Conservation (phyloP, 92 coral and sea anemone genomes). For the Paramuricea clavata region DNA sequence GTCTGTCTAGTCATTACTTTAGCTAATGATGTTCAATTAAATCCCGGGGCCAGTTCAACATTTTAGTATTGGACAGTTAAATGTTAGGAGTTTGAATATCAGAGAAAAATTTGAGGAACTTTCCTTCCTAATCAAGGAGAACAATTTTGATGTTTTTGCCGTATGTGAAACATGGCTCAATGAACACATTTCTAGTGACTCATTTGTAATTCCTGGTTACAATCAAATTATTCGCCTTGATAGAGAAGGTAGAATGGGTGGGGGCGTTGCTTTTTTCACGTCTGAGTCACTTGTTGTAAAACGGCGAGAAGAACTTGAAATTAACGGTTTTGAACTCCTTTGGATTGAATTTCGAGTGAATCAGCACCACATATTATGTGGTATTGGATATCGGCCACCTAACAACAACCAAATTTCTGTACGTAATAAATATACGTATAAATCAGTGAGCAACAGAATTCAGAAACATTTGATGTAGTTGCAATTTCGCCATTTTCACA, state of each 20-base stretch:
- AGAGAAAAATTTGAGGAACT: conserved; percentile 3
- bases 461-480: no score
- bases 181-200: background rate
- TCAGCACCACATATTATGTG: background rate
- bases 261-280: conserved; percentile 16
- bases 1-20: background rate
- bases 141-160: conserved; percentile 13
- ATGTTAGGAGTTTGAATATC: background rate
- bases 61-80: background rate
- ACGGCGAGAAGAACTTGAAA: background rate
- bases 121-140: background rate
- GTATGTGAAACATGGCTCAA: conserved; percentile 14
- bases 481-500: no score
- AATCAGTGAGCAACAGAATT: no score
- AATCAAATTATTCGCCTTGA: background rate
- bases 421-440: no score
- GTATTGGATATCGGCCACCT: conserved; percentile 1
- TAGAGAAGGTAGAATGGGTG: conserved; percentile 5
- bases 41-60: background rate
- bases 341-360: conserved; percentile 28
- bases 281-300: background rate
- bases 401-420: background rate
- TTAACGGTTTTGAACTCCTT: conserved; percentile 28
- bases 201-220: background rate
- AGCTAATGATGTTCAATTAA: background rate